Base-by-base conservation (phyloP, 2,797 vertebrate species). In the Urophycis tenuis region DNA sequence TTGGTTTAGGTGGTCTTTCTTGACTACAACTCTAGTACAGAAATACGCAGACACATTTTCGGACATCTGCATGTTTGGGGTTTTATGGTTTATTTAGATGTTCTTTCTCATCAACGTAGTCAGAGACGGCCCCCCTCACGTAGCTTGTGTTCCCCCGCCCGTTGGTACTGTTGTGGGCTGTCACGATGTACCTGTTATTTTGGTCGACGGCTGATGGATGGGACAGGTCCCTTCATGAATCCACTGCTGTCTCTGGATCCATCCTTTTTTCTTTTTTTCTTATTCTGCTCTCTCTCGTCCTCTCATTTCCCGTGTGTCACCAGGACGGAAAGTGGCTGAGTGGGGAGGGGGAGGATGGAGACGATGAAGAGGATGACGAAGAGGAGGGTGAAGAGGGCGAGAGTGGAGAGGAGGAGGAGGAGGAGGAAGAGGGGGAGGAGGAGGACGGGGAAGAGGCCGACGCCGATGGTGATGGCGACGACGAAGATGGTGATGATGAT, bases 271-370 rank as follows among this genome's bases (percentile, higher is more conserved):
- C n/a, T n/a, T n/a, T n/a, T n/a, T n/a, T n/a, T n/a, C n/a, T n/a
- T n/a, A n/a, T n/a, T n/a, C n/a, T n/a, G n/a, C n/a, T n/a, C n/a
- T n/a, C n/a, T n/a, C n/a, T n/a, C n/a, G n/a, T n/a, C 41, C 31
- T 77, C 31, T 33, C 7, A 19, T 33, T 64, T 30, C 34, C 3
- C 75, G 5, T 83, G 0, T 81, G 31, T 33, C 45, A n/a, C 60
- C 74, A 99, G 97, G 96, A 98, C 67, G 96, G 96, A 70, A 95
- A 94, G 86, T 94, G 92, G 92, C 93, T 91, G 83, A 77, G 93
- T 29, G 83, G 73, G 14, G 90, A 85, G 39, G 87, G 87, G 45
- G 36, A 72, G 11, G 85, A 82, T 19, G 80, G 81, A 1, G 77
- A 82, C 5, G 60, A 80, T 0, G 84, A 80, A 0, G 81, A 77